A percentile compares a stretch with the other conserved stretches of the same genome.
Conservation (phyloP, 2,888 invertebrate genomes). For the Drosophila setosimentum region DNA sequence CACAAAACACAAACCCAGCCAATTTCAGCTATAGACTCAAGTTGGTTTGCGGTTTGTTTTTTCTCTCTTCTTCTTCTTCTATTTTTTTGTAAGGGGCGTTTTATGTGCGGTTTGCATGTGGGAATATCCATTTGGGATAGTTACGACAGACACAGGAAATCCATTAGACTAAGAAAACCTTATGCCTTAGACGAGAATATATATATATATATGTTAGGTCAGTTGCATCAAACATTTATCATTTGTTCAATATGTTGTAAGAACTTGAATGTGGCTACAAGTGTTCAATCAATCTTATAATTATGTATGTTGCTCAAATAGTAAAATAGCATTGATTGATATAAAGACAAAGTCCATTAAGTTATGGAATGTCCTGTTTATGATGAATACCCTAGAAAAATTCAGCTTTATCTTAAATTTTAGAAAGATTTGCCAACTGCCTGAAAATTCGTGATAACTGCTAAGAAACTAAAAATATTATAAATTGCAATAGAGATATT, state of each 20-base stretch:
- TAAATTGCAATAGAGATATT: neutral
- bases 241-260: neutral
- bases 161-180: conserved; percentile 30
- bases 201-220: neutral
- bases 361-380: neutral
- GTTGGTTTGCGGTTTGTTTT: conserved; percentile 28
- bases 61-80: conserved; percentile 7
- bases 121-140: conserved; percentile 47
- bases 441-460: neutral
- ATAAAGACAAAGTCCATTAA: neutral
- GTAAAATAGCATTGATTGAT: neutral
- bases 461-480: neutral
- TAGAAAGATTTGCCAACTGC: neutral
- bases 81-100: conserved; percentile 52
- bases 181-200: conserved; percentile 1
- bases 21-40: conserved; percentile 49
- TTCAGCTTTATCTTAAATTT: too few relatives aligned
- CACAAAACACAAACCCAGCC: conserved; percentile 33
- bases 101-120: conserved; percentile 78
- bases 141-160: conserved; percentile 29
- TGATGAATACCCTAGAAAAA: neutral
- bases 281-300: neutral
- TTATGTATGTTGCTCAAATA: neutral
- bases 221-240: neutral
- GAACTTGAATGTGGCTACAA: neutral